These are phyloP conservation scores for Vicugna pacos DNA, from an alignment of 2,113 vertebrate genomes.

Conservation along the genomic window DNA sequence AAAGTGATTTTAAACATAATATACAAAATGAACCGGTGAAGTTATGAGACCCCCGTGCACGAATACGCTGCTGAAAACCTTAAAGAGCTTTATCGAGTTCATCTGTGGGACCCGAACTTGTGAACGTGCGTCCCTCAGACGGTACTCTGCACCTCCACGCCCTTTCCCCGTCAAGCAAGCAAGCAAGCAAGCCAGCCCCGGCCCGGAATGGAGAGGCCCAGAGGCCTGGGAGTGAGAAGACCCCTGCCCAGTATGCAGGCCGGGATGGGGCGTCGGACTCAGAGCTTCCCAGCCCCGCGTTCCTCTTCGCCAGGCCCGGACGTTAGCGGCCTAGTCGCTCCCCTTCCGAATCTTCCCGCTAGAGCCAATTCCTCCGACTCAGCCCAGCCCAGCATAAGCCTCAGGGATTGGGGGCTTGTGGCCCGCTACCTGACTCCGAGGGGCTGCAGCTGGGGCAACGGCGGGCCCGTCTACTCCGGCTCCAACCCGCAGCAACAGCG, in stretches of 20 bases:
- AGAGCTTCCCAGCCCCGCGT: not conserved
- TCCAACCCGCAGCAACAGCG: not conserved
- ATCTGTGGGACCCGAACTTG: no score
- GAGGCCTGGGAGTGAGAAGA: not conserved
- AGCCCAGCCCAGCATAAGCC: not conserved
- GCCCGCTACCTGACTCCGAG: conserved; percentile 51
- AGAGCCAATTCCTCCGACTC: not conserved
- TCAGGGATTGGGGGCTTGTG: not conserved
- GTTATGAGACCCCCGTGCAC: no score
- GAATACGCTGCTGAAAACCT: not conserved
- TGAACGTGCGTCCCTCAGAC: not conserved
- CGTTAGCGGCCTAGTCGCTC: conserved; percentile 59
- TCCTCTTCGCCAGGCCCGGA: conserved; percentile 14
- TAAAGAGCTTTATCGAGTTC: not conserved
- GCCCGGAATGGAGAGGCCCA: not conserved
- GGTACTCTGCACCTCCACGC: not conserved
- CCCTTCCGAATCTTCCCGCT: not conserved
- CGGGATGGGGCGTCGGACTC: not conserved
- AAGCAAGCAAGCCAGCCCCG: not conserved
- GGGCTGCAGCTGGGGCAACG: not conserved
- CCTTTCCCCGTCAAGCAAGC: not conserved
- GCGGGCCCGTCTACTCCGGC: not conserved
- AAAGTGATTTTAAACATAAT: not conserved
- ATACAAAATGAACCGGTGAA: not conserved
- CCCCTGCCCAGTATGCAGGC: not conserved